A percentile compares a stretch with the other conserved stretches of the same genome.
Evolutionary conservation across 2,113 vertebrate genomes (phyloP).

Genomic region (Mohoua ochrocephala): DNA sequence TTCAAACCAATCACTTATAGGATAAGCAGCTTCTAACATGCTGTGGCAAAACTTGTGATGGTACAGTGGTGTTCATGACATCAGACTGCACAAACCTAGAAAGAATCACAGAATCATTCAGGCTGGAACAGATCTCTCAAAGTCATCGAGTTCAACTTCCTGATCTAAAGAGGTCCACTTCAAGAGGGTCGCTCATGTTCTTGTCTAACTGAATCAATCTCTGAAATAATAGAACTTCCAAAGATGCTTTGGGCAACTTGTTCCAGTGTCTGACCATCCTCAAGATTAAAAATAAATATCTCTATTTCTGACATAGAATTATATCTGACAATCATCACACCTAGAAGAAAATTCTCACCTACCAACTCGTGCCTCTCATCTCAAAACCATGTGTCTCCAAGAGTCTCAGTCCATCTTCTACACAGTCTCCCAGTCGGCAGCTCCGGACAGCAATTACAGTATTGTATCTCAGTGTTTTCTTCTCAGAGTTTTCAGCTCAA

Average conservation of each 20-base stretch:
- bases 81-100: neutral
- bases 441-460: neutral
- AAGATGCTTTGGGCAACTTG: neutral
- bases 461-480: neutral
- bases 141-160: neutral
- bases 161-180: neutral
- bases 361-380: rapidly evolving
- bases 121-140: neutral
- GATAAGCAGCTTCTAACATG: neutral
- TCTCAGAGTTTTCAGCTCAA: neutral
- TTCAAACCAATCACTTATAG: neutral
- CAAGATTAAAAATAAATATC: neutral
- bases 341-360: neutral
- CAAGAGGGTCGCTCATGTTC: neutral
- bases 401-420: neutral
- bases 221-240: neutral
- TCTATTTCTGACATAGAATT: neutral
- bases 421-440: neutral
- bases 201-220: neutral
- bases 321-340: neutral
- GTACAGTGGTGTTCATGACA: neutral
- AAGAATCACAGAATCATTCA: neutral
- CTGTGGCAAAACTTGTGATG: neutral
- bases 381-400: neutral
- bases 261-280: neutral